phyloP scores from a whole-genome alignment of 2,888 invertebrate species.

The Acanthosepion esculentum region DNA sequence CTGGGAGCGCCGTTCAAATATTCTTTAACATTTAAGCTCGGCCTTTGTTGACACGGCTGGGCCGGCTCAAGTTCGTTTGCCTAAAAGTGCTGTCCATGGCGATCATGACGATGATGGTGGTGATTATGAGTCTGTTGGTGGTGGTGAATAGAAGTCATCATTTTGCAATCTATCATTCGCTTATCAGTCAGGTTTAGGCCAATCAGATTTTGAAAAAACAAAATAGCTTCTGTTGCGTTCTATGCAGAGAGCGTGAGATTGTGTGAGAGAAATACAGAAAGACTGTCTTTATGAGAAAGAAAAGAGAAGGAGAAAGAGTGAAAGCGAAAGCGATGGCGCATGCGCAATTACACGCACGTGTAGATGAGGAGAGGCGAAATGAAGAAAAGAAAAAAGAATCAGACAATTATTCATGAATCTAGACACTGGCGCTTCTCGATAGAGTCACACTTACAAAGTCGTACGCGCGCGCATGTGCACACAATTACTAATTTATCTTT shows the following conservation, averaged over 20 bases:
- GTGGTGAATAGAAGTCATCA: not conserved
- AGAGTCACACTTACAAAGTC: no score
- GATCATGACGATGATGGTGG: not conserved
- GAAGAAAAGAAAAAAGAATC: not conserved
- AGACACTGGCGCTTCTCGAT: no score
- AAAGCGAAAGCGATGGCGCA: not conserved
- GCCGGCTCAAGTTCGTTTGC: slow-evolving; percentile 33
- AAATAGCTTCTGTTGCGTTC: not conserved
- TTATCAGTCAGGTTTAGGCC: not conserved
- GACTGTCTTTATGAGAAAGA: not conserved
- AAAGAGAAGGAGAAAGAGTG: not conserved
- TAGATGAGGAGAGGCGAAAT: not conserved
- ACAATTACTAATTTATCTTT: no score
- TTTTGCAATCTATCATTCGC: not conserved
- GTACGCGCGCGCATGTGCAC: no score
- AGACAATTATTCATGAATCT: no score
- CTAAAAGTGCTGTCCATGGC: not conserved
- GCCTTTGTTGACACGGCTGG: slow-evolving; percentile 23
- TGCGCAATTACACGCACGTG: no score
- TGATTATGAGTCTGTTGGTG: not conserved
- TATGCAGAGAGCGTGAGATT: not conserved
- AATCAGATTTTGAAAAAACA: slow-evolving; percentile 6
- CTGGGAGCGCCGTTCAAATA: slow-evolving; percentile 33
- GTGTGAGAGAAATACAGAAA: not conserved
- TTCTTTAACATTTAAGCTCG: slow-evolving; percentile 14